Evolutionary conservation across 2,888 invertebrate genomes (phyloP), one percentile per base, ranked within the genome.

Genomic region (Amiota minor): DNA sequence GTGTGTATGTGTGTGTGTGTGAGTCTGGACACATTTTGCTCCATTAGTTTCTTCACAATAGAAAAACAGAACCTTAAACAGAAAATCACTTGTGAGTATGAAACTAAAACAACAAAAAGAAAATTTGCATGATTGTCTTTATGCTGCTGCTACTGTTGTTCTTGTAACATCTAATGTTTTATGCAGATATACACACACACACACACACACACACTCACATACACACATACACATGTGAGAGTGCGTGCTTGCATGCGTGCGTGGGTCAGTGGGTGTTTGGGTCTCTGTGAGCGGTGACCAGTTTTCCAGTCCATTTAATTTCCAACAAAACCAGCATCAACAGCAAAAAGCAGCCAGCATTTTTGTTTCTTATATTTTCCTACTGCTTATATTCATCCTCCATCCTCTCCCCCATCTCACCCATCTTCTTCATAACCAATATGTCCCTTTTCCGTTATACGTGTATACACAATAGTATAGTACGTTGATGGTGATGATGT

Each of bases 301-400:
- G 87, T 88, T 87, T 88, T 87, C 86, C 88, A 80, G 85, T 79
- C 88, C 85, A 88, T 86, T 86, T 86, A 86, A 82, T 82, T 80
- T 80, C 45, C 45, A 62, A n/a, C 35, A 35, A 45, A 72, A 65
- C 67, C 74, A 72, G 59, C 65, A 72, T 56, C 23, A 53, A 64
- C 47, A 46, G 61, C 70, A 71, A 18, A 20, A n/a, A 74, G 70
- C 75, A 77, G 79, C 74, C 72, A 69, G 53, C 46, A 56, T 62
- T 71, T 61, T 18, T 70, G 72, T 59, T 47, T 53, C 70, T 55
- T 62, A 72, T 49, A 55, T 50, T 72, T 71, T 72, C 3, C 3
- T 23, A 3, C 23, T 23, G 23, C 1, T 23, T 23, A 2, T 23
- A 1, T 2, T 23, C 23, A 1, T 23, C 1, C 23, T 23, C 23